Conservation (phyloP, 2,797 vertebrate species). For the Tragelaphus eurycerus region DNA sequence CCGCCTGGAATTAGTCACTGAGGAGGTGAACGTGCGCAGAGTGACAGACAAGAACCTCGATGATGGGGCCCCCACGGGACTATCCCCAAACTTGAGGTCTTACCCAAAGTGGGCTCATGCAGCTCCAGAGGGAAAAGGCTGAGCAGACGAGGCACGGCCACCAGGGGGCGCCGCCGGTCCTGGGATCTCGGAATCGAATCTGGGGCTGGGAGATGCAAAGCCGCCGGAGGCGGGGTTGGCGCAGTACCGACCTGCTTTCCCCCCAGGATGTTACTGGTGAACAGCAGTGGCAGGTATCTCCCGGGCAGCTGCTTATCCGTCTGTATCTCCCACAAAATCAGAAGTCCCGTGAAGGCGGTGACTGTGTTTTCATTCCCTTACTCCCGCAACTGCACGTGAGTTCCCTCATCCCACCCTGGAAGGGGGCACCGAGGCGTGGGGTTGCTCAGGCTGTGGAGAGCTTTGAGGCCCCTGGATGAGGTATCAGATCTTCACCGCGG, state of each 20-base stretch:
- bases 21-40: background rate
- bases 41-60: background rate
- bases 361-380: background rate
- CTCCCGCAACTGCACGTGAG: background rate
- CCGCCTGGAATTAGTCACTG: background rate
- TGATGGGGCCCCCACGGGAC: background rate
- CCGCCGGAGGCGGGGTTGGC: too few relatives aligned
- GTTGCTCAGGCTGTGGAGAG: background rate
- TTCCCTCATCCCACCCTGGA: background rate
- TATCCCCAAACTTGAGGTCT: background rate
- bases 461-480: background rate
- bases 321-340: background rate
- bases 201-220: rapidly evolving
- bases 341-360: background rate
- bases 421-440: background rate
- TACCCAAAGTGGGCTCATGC: rapidly evolving
- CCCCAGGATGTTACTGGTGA: background rate
- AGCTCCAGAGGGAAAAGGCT: background rate
- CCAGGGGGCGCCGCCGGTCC: conserved; percentile 1
- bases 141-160: background rate
- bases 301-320: background rate
- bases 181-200: background rate
- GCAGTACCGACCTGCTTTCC: background rate
- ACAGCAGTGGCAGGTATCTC: background rate
- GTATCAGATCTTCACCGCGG: background rate